Conservation (phyloP, 2,888 invertebrate genomes). For the Podabrus alpinus region DNA sequence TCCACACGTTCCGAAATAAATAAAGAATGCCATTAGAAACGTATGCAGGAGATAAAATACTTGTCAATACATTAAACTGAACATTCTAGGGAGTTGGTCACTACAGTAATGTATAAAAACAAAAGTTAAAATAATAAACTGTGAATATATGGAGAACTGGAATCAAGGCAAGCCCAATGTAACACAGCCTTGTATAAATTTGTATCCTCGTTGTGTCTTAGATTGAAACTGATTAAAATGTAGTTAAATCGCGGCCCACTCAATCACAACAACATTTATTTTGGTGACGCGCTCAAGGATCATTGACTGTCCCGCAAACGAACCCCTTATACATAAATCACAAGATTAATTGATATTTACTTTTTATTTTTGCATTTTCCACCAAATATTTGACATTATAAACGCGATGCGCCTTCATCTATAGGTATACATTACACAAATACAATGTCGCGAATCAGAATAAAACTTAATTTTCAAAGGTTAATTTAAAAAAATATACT, state of each 20-base stretch:
- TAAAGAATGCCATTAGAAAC: slow-evolving; percentile 56
- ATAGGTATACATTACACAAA: too few relatives aligned
- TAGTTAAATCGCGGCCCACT: slow-evolving; percentile 55
- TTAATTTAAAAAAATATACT: not conserved
- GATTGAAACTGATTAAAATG: slow-evolving; percentile 56
- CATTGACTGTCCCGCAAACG: slow-evolving; percentile 31
- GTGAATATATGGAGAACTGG: slow-evolving; percentile 40
- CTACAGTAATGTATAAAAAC: slow-evolving; percentile 19
- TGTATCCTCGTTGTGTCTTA: slow-evolving; percentile 55
- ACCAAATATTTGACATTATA: not conserved
- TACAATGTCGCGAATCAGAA: too few relatives aligned
- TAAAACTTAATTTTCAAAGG: not conserved
- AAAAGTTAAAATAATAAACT: not conserved
- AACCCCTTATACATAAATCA: slow-evolving; percentile 32
- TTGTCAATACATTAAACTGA: slow-evolving; percentile 56
- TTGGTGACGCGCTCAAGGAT: slow-evolving; percentile 34
- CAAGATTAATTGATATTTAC: slow-evolving; percentile 33
- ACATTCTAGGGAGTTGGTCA: slow-evolving; percentile 50
- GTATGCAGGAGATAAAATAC: slow-evolving; percentile 55
- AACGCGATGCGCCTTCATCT: not conserved
- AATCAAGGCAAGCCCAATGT: slow-evolving; percentile 51
- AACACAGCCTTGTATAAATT: slow-evolving; percentile 56
- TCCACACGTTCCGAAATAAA: slow-evolving; percentile 52
- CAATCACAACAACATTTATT: slow-evolving; percentile 41
- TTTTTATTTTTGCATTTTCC: slow-evolving; percentile 3